Conservation (phyloP, 2,113 vertebrate genomes). For the Cettia cetti region DNA sequence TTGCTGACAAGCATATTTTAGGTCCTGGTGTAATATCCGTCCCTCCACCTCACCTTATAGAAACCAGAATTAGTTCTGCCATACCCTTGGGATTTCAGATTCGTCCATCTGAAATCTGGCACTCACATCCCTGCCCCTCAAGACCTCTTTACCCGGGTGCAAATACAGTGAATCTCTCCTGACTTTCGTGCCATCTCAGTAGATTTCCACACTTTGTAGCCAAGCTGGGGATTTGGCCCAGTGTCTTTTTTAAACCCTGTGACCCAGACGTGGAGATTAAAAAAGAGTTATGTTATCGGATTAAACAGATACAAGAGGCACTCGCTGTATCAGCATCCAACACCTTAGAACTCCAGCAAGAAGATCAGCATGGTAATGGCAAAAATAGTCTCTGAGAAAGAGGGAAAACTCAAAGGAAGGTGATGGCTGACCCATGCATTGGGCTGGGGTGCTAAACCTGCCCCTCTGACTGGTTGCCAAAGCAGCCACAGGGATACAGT, state of each 20-base stretch:
- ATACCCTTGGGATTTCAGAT: neutral
- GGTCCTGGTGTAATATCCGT: neutral
- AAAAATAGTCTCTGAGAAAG: neutral
- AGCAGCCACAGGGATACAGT: neutral
- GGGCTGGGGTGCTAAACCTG: neutral
- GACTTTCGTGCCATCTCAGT: constrained; percentile 1
- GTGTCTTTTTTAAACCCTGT: constrained; percentile 64
- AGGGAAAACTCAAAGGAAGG: neutral
- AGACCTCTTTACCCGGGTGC: neutral
- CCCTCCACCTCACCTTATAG: neutral
- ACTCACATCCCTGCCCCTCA: neutral
- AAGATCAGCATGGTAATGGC: neutral
- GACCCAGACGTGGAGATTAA: constrained; percentile 58
- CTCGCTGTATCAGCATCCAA: neutral
- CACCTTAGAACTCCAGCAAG: constrained; percentile 31
- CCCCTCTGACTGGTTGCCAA: neutral
- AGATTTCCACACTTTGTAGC: constrained; percentile 24
- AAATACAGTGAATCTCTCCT: neutral
- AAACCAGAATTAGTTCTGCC: neutral
- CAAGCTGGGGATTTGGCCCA: constrained; percentile 59
- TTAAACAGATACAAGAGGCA: constrained; percentile 49
- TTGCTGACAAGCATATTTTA: neutral
- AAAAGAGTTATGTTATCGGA: constrained; percentile 58
- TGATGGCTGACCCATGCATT: neutral
- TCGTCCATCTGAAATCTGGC: neutral